Evolutionary conservation across 2,888 invertebrate species (phyloP).

Genomic region (Lagria hirta): DNA sequence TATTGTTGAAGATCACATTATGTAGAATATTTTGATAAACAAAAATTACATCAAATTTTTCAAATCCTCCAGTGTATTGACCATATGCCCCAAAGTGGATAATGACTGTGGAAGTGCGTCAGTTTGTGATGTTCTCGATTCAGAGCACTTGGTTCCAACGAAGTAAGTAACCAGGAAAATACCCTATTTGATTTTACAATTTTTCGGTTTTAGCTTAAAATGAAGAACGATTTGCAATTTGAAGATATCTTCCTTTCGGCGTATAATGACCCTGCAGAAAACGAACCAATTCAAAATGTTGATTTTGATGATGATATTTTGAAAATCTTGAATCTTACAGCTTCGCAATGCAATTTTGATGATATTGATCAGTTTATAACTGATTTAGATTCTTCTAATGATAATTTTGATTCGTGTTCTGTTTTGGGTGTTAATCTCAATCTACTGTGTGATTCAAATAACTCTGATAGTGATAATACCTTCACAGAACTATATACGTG

Average conservation of each 20-base stretch:
- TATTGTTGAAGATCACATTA: conserved; percentile 16
- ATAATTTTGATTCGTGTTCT: conserved; percentile 31
- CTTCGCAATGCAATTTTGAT: too few relatives aligned
- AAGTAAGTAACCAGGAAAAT: too few relatives aligned
- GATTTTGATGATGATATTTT: background rate
- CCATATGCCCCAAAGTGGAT: conserved; percentile 43
- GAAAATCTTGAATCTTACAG: background rate
- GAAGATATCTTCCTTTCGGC: too few relatives aligned
- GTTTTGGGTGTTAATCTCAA: conserved; percentile 46
- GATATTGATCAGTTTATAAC: conserved; percentile 11
- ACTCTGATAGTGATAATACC: conserved; percentile 27
- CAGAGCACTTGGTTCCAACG: too few relatives aligned
- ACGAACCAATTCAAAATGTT: conserved; percentile 4
- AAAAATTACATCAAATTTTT: conserved; percentile 42
- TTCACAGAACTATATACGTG: conserved; percentile 38
- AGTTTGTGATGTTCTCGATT: too few relatives aligned
- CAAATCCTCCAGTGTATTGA: conserved; percentile 47
- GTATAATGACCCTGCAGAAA: background rate
- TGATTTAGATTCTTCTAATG: conserved; percentile 2
- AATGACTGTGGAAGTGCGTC: conserved; percentile 30
- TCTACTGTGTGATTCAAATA: conserved; percentile 33
- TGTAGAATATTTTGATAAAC: conserved; percentile 23
- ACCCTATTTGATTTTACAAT: too few relatives aligned
- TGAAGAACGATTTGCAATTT: conserved; percentile 11
- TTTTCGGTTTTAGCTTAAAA: too few relatives aligned